Conservation (phyloP, 2,113 vertebrate species). For the Callithrix jacchus region DNA sequence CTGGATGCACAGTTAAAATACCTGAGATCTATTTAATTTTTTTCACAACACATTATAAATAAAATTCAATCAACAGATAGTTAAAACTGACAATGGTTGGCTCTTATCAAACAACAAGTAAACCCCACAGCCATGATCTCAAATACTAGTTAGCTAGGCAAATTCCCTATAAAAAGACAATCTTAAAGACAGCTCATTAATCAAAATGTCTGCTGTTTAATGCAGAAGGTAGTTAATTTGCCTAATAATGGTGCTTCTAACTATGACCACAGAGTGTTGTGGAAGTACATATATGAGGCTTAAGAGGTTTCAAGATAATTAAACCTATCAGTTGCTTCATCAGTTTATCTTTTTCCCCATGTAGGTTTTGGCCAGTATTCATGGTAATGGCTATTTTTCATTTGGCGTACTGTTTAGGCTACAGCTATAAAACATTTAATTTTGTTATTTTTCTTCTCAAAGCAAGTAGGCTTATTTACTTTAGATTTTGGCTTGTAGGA, state of each 20-base stretch:
- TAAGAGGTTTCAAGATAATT: not conserved
- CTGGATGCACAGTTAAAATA: slow-evolving; percentile 20
- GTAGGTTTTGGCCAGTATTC: not conserved
- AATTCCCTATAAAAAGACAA: slow-evolving; percentile 24
- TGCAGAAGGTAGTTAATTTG: not conserved
- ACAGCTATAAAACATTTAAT: not conserved
- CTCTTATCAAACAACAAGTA: slow-evolving; percentile 21
- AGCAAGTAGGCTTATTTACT: not conserved
- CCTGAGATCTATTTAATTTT: not conserved
- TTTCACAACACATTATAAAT: slow-evolving; percentile 32
- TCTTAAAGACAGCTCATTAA: not conserved
- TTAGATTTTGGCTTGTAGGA: not conserved
- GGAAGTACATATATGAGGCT: not conserved
- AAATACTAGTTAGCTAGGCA: not conserved
- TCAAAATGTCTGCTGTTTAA: slow-evolving; percentile 29
- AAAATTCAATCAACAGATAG: not conserved
- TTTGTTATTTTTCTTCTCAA: not conserved
- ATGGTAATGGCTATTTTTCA: not conserved
- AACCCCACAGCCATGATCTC: not conserved
- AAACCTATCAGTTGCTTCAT: slow-evolving; percentile 8
- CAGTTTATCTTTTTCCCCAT: not conserved
- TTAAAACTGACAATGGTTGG: not conserved
- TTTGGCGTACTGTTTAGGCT: not conserved
- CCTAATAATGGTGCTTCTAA: not conserved
- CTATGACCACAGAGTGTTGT: not conserved